Evolutionary conservation across 1,140 invertebrate genomes (phyloP).

Genomic region (Leptonema lineaticorne): DNA sequence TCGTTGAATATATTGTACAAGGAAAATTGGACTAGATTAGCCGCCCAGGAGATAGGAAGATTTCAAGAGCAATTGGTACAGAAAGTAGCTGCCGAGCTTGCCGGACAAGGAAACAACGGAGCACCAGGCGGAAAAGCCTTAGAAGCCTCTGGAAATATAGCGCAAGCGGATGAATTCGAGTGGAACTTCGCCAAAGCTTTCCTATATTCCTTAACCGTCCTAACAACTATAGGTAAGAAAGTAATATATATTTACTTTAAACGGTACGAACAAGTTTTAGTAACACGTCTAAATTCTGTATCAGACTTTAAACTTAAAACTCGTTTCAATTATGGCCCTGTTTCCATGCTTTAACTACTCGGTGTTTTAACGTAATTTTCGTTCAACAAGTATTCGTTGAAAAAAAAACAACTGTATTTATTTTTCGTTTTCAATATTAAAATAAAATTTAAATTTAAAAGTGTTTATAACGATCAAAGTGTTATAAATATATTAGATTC

Average conservation of each 20-base stretch:
- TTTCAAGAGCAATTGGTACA: conserved; percentile 87
- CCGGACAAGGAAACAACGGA: conserved; percentile 47
- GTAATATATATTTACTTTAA: neutral
- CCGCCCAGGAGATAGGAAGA: conserved; percentile 80
- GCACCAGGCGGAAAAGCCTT: conserved; percentile 51
- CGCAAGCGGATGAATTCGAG: conserved; percentile 62
- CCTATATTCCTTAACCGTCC: conserved; percentile 92
- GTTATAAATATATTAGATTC: no score
- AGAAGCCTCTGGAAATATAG: conserved; percentile 49
- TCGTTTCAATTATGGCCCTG: no score
- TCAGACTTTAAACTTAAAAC: no score
- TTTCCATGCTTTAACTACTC: no score
- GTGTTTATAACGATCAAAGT: no score
- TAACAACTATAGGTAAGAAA: conserved; percentile 87
- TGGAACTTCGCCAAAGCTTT: conserved; percentile 95
- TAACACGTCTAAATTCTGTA: no score
- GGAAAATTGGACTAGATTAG: conserved; percentile 90
- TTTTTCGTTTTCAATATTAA: no score
- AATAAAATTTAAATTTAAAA: no score
- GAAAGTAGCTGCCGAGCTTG: conserved; percentile 72
- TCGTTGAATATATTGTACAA: conserved; percentile 91
- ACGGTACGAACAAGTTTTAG: no score
- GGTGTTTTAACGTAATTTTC: no score
- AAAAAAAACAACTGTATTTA: no score
- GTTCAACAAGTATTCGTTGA: no score